These are phyloP conservation scores for Conops quadrifasciatus DNA, from an alignment of 2,888 invertebrate genomes.

Conservation along the genomic window DNA sequence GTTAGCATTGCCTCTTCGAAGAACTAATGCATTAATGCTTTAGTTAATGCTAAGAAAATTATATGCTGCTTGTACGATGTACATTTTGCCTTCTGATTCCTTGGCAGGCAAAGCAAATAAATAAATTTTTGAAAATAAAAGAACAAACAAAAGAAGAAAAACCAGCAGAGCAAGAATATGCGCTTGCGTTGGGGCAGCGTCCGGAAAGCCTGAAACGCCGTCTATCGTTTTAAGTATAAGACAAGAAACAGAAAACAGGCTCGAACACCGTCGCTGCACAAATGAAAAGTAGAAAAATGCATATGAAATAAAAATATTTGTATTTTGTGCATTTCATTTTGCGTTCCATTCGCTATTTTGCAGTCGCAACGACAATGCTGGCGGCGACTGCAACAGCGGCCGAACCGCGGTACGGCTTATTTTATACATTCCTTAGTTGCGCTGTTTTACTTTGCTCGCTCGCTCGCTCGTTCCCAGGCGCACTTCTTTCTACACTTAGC, in stretches of 20 bases:
- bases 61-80: background rate
- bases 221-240: background rate
- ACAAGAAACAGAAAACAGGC: constrained; percentile 37
- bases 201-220: constrained; percentile 19
- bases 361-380: background rate
- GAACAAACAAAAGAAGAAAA: constrained; percentile 7
- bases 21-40: background rate
- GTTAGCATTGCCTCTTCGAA: background rate
- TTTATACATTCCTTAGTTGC: constrained; percentile 29
- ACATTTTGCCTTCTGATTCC: constrained; percentile 9
- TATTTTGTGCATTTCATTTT: constrained; percentile 40
- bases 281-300: constrained; percentile 38
- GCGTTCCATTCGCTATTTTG: constrained; percentile 37
- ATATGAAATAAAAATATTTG: constrained; percentile 43
- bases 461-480: constrained; percentile 18
- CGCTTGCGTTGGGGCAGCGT: background rate
- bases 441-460: constrained; percentile 24
- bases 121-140: constrained; percentile 11
- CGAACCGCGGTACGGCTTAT: background rate
- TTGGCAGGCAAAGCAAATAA: constrained; percentile 6
- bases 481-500: constrained; percentile 21
- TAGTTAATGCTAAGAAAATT: background rate
- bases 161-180: constrained; percentile 14
- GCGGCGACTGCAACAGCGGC: constrained; percentile 6
- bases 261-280: constrained; percentile 33